These are phyloP conservation scores for Morpho helenor DNA, from an alignment of 2,888 invertebrate genomes.

Conservation along the genomic window DNA sequence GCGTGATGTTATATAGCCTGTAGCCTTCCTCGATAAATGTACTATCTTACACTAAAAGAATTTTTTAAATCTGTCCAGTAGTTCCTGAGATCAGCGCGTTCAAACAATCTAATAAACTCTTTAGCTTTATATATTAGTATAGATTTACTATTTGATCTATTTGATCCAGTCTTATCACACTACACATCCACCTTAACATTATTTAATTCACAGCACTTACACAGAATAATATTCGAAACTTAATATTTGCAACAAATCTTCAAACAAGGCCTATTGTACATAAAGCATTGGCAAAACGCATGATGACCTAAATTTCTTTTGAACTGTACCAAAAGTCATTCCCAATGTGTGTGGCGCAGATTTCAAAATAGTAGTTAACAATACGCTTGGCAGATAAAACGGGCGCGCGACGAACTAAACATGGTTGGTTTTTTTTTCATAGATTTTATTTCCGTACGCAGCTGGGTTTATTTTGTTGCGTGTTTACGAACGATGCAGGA, in stretches of 20 bases:
- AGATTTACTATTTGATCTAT: no score
- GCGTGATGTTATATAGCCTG: no score
- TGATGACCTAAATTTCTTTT: slow-evolving; percentile 8
- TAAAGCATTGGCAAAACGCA: background rate
- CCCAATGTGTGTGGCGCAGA: background rate
- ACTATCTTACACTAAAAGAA: no score
- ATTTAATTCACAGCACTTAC: no score
- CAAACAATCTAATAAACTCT: no score
- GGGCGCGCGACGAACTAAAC: slow-evolving; percentile 35
- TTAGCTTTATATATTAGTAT: no score
- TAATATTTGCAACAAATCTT: background rate
- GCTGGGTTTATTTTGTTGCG: slow-evolving; percentile 49
- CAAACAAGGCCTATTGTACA: background rate
- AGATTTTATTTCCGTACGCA: slow-evolving; percentile 47
- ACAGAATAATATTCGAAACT: no score
- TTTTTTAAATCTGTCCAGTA: no score
- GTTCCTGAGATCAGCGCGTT: no score
- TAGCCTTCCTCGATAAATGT: no score
- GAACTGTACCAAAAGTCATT: background rate
- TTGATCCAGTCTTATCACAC: no score
- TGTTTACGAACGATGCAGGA: slow-evolving; percentile 19
- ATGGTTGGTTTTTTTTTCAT: slow-evolving; percentile 45
- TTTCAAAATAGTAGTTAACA: slow-evolving; percentile 2
- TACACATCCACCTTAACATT: no score
- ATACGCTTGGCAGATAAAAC: slow-evolving; percentile 13